phyloP scores from a whole-genome alignment of 53 echinoderm and acorn worm genomes.

The Holothuria leucospilota region DNA sequence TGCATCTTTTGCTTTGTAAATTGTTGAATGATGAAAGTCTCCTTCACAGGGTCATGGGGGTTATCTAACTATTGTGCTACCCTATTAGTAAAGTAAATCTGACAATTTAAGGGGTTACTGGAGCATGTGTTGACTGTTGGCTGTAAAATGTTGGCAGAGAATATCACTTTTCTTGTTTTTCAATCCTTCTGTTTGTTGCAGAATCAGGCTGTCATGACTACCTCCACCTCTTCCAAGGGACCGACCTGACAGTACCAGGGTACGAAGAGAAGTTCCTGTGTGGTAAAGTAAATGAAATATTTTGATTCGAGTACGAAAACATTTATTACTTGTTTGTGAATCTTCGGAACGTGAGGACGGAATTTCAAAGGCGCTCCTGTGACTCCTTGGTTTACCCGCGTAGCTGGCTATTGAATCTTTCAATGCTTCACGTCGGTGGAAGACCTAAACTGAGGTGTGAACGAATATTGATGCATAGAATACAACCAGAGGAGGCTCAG shows the following conservation, averaged over 20 bases:
- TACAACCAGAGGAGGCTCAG: too few species aligned
- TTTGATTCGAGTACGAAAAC: constrained; percentile 6
- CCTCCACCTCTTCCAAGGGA: background rate
- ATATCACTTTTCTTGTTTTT: constrained; percentile 7
- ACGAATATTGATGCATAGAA: too few species aligned
- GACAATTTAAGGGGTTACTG: constrained; percentile 15
- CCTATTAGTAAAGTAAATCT: too few species aligned
- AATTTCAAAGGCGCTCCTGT: too few species aligned
- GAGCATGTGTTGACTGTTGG: background rate
- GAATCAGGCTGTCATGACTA: background rate
- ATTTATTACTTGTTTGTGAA: constrained; percentile 25
- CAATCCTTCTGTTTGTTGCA: background rate
- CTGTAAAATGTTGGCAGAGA: constrained; percentile 7
- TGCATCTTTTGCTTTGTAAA: too few species aligned
- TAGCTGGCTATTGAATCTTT: too few species aligned
- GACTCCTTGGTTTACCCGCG: too few species aligned
- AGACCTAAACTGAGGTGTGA: too few species aligned
- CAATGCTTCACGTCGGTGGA: too few species aligned
- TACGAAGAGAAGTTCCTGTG: constrained; percentile 9
- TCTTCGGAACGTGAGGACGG: background rate
- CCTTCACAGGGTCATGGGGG: too few species aligned
- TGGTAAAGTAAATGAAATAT: constrained; percentile 39
- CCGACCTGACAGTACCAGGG: background rate
- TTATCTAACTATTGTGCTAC: too few species aligned
- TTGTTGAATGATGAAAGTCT: too few species aligned